Base-by-base conservation (phyloP, 2,113 vertebrate species). In the Spea multiplicata region DNA sequence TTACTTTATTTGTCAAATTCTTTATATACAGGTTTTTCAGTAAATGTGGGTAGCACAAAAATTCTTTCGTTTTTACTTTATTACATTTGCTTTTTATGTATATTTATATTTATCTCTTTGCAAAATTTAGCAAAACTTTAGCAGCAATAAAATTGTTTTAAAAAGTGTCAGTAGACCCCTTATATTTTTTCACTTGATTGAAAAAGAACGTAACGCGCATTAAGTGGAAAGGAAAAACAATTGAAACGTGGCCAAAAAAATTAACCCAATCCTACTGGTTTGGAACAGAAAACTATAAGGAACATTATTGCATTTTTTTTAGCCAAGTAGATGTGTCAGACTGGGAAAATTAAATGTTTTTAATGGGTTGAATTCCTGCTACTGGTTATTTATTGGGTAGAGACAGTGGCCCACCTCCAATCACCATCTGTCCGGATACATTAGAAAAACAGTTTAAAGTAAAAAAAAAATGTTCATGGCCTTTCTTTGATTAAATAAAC, bases 401-500 rank as follows among this genome's bases (percentile, higher is more conserved):
- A 82, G 67, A 48, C 77, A 3, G 0, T 80, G 73, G 2, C 53
- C 73, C 10, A 12, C 50, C 66, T 77, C 45, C 82, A 73, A 64
- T 30, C 52, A 61, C 71, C 71, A 57, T 66, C 75, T 82, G 70
- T 82, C 81, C 71, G 53, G 64, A 80, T 74, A 80, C 62, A 64
- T 55, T 81, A 64, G 17, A 78, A 74, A 59, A 70, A 44, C 16
- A 44, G 10, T n/a, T n/a, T n/a, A n/a, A n/a, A n/a, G n/a, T n/a
- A n/a, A n/a, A n/a, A n/a, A n/a, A n/a, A n/a, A n/a, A n/a, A n/a
- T n/a, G n/a, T 61, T 57, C 81, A 66, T 61, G 52, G 71, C 50
- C 52, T 48, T 57, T 74, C 64, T 57, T 50, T 74, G n/a, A 74
- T 80, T 80, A 74, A 80, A 80, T 80, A 74, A 74, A 74, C 71